phyloP scores from a whole-genome alignment of 2,113 vertebrate species.

The Zeus faber region DNA sequence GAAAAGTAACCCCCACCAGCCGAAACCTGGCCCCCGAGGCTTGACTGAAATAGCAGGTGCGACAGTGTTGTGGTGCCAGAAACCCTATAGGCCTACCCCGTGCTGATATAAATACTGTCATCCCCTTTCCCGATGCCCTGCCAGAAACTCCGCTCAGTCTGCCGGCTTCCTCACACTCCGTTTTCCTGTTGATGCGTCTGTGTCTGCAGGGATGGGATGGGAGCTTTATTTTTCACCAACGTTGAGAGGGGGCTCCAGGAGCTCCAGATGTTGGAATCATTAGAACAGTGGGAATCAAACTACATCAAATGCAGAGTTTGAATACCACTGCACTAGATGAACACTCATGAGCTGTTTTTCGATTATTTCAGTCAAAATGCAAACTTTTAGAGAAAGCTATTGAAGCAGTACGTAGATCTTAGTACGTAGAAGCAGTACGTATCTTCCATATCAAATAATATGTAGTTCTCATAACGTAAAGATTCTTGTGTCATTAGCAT shows the following conservation, averaged over 20 bases:
- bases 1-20: constrained; percentile 32
- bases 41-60: constrained; percentile 69
- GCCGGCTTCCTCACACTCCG: constrained; percentile 23
- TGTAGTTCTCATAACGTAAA: too few relatives aligned
- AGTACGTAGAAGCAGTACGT: too few relatives aligned
- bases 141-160: constrained; percentile 1
- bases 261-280: constrained; percentile 45
- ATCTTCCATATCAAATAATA: too few relatives aligned
- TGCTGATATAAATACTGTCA: constrained; percentile 63
- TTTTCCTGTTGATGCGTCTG: constrained; percentile 29
- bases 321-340: too few relatives aligned
- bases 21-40: constrained; percentile 62
- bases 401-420: too few relatives aligned
- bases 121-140: constrained; percentile 48
- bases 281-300: too few relatives aligned
- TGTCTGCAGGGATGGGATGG: constrained; percentile 22
- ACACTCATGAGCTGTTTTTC: too few relatives aligned
- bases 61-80: constrained; percentile 69
- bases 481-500: too few relatives aligned
- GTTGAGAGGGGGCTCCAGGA: constrained; percentile 29
- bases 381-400: too few relatives aligned
- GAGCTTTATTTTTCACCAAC: constrained; percentile 21
- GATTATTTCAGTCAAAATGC: too few relatives aligned
- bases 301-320: too few relatives aligned
- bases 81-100: constrained; percentile 70